phyloP scores from a whole-genome alignment of 2,888 invertebrate species.

The Escarpia spicata region DNA sequence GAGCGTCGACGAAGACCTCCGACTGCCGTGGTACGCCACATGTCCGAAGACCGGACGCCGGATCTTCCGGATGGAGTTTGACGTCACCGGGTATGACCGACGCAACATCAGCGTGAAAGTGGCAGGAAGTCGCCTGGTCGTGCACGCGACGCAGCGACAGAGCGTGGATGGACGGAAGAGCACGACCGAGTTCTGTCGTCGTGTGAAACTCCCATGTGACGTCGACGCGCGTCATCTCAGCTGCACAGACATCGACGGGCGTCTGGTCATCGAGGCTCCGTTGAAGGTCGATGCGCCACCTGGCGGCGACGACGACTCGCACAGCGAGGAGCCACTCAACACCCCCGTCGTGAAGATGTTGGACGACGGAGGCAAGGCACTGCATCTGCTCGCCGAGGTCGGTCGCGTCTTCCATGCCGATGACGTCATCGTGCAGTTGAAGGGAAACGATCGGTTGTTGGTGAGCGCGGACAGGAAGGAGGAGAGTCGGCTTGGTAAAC shows the following conservation, averaged over 20 bases:
- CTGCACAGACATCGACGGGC: constrained; percentile 29
- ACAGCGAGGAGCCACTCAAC: constrained; percentile 26
- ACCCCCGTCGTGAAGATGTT: neutral
- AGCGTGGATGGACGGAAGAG: constrained; percentile 35
- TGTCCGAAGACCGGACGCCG: constrained; percentile 36
- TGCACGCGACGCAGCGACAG: constrained; percentile 37
- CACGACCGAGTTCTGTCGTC: constrained; percentile 41
- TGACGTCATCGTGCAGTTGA: constrained; percentile 40
- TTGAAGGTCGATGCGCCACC: constrained; percentile 5
- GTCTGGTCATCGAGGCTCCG: constrained; percentile 37
- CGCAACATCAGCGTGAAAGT: constrained; percentile 39
- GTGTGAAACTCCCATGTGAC: constrained; percentile 39
- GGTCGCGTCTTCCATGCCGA: constrained; percentile 39
- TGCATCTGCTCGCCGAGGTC: constrained; percentile 37
- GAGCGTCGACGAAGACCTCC: constrained; percentile 31
- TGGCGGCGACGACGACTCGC: neutral
- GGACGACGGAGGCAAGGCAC: constrained; percentile 22
- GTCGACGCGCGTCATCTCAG: constrained; percentile 32
- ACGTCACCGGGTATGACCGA: constrained; percentile 34
- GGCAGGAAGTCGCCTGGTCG: constrained; percentile 30
- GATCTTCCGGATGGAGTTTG: constrained; percentile 40
- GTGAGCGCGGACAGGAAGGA: constrained; percentile 37
- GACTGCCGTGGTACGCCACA: constrained; percentile 32
- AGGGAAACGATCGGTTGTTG: constrained; percentile 33
- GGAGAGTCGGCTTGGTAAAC: constrained; percentile 18